Percentiles rank a stretch among this genome's conserved stretches.
Conservation (phyloP, 2,113 vertebrate genomes). For the Anoplopoma fimbria region DNA sequence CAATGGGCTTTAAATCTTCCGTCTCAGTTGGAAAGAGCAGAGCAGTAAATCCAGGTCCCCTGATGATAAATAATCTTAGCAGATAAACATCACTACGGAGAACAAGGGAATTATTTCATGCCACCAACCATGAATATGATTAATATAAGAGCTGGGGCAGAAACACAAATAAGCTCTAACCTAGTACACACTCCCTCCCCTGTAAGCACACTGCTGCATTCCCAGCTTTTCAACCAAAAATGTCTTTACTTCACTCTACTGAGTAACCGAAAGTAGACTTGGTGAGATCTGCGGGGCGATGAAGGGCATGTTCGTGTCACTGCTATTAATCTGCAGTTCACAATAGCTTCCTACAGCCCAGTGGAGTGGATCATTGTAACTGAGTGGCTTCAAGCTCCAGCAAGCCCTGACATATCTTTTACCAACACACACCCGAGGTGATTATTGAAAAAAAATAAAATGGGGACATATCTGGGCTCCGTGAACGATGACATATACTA, state of each 20-base stretch:
- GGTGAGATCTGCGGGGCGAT: slow-evolving; percentile 53
- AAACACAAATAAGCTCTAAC: slow-evolving; percentile 12
- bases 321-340: slow-evolving; percentile 67
- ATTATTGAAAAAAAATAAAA: slow-evolving; percentile 1
- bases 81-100: slow-evolving; percentile 45
- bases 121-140: slow-evolving; percentile 14
- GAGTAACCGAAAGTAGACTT: slow-evolving; percentile 34
- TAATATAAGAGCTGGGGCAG: slow-evolving; percentile 1
- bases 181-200: background rate
- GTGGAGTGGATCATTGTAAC: slow-evolving; percentile 66
- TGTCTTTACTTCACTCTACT: slow-evolving; percentile 30
- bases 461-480: background rate
- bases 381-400: slow-evolving; percentile 43
- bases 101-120: slow-evolving; percentile 33
- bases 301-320: slow-evolving; percentile 50
- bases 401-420: slow-evolving; percentile 29
- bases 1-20: slow-evolving; percentile 18
- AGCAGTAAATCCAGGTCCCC: slow-evolving; percentile 31
- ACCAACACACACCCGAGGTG: slow-evolving; percentile 25
- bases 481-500: slow-evolving; percentile 20
- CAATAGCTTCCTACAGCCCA: slow-evolving; percentile 64
- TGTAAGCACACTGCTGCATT: background rate
- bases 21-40: slow-evolving; percentile 21
- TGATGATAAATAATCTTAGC: slow-evolving; percentile 35
- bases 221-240: slow-evolving; percentile 26